A percentile compares a stretch with the other conserved stretches of the same genome.
Conservation (phyloP, 2,888 invertebrate genomes). For the Plusia festucae region DNA sequence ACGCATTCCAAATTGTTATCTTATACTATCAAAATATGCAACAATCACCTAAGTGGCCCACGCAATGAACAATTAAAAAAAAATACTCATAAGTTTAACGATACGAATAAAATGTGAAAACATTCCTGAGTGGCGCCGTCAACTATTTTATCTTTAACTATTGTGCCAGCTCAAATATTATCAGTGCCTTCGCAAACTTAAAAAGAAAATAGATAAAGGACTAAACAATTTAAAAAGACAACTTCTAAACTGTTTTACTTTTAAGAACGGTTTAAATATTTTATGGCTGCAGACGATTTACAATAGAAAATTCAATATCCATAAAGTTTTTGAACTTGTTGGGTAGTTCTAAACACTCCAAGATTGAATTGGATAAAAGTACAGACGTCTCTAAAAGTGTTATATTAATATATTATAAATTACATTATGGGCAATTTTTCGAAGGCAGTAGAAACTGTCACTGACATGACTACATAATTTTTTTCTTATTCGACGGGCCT, state of each 20-base stretch:
- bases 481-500: too few relatives aligned
- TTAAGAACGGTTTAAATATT: constrained; percentile 41
- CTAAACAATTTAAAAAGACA: constrained; percentile 10
- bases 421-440: too few relatives aligned
- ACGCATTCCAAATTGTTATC: background rate
- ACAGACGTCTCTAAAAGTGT: constrained; percentile 24
- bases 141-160: constrained; percentile 25
- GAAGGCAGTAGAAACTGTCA: too few relatives aligned
- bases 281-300: constrained; percentile 32
- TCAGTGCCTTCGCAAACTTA: constrained; percentile 48
- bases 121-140: constrained; percentile 48
- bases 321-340: constrained; percentile 48
- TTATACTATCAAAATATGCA: background rate
- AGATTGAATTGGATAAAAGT: constrained; percentile 38
- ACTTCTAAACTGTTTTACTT: constrained; percentile 23
- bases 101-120: background rate
- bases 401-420: too few relatives aligned
- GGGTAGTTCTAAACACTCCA: constrained; percentile 24
- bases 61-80: constrained; percentile 10
- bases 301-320: constrained; percentile 43
- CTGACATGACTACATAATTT: too few relatives aligned
- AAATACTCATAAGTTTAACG: constrained; percentile 10
- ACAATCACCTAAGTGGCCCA: background rate
- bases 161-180: constrained; percentile 29
- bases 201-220: constrained; percentile 38